Percentiles rank a stretch among this genome's conserved stretches.
phyloP scores from a whole-genome alignment of 2,888 invertebrate genomes.

The Nipponacmea schrenckii region DNA sequence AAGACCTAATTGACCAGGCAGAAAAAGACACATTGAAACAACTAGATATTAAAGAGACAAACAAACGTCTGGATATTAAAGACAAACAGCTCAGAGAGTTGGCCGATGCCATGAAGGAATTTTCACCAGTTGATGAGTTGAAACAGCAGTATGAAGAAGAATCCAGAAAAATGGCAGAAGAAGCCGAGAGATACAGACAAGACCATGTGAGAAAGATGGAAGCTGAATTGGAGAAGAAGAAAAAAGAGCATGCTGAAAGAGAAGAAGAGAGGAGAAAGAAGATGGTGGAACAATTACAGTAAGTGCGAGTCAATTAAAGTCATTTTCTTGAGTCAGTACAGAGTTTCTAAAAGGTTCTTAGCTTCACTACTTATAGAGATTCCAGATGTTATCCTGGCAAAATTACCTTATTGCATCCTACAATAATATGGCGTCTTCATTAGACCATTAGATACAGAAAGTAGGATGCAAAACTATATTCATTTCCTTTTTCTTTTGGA shows the following conservation, averaged over 20 bases:
- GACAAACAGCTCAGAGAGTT: conserved; percentile 61
- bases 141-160: conserved; percentile 58
- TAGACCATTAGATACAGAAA: not conserved
- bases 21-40: conserved; percentile 50
- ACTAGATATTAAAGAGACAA: conserved; percentile 53
- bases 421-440: not conserved
- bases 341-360: conserved; percentile 18
- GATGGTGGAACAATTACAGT: conserved; percentile 50
- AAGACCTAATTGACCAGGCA: conserved; percentile 46
- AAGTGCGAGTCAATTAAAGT: conserved; percentile 16
- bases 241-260: conserved; percentile 44
- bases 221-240: conserved; percentile 52
- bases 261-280: conserved; percentile 55
- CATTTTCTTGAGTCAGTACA: not conserved
- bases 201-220: conserved; percentile 51
- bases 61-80: conserved; percentile 56
- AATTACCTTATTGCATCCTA: too few species aligned
- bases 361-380: too few species aligned
- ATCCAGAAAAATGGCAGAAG: conserved; percentile 44
- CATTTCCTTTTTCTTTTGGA: not conserved
- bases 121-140: conserved; percentile 54
- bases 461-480: not conserved
- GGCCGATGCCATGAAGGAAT: conserved; percentile 57
- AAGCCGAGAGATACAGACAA: conserved; percentile 46
- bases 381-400: too few species aligned